These are phyloP conservation scores for Nineta flava DNA, from an alignment of 2,888 invertebrate genomes.

Conservation along the genomic window DNA sequence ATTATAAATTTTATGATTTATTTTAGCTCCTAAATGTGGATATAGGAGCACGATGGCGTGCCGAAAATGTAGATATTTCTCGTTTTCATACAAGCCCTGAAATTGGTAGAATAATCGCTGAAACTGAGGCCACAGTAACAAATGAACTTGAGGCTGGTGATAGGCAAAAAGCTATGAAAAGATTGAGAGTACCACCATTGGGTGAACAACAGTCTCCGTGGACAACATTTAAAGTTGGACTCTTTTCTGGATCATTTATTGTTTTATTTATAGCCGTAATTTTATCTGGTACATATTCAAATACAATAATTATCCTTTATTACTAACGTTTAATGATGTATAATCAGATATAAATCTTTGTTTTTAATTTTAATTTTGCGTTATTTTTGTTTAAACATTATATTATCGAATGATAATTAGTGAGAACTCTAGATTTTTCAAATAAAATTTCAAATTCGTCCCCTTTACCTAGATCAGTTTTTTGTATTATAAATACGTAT, in stretches of 20 bases:
- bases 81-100: conserved; percentile 75
- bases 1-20: conserved; percentile 8
- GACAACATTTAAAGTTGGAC: conserved; percentile 71
- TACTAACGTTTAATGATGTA: no score
- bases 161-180: conserved; percentile 73
- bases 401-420: no score
- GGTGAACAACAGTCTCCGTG: conserved; percentile 70
- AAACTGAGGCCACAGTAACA: conserved; percentile 58
- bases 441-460: no score
- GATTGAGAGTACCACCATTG: conserved; percentile 68
- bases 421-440: no score
- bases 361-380: no score
- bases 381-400: no score
- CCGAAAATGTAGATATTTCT: conserved; percentile 63
- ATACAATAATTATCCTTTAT: no score
- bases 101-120: conserved; percentile 66
- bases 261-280: conserved; percentile 56
- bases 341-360: no score
- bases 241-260: conserved; percentile 69
- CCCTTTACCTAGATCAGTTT: no score
- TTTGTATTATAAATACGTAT: no score
- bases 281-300: conserved; percentile 41
- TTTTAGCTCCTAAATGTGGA: conserved; percentile 44
- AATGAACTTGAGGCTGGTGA: conserved; percentile 62
- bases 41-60: conserved; percentile 61